Evolutionary conservation across 2,113 vertebrate species (phyloP), one percentile per base, ranked within the genome.

Genomic region (Barbus barbus): DNA sequence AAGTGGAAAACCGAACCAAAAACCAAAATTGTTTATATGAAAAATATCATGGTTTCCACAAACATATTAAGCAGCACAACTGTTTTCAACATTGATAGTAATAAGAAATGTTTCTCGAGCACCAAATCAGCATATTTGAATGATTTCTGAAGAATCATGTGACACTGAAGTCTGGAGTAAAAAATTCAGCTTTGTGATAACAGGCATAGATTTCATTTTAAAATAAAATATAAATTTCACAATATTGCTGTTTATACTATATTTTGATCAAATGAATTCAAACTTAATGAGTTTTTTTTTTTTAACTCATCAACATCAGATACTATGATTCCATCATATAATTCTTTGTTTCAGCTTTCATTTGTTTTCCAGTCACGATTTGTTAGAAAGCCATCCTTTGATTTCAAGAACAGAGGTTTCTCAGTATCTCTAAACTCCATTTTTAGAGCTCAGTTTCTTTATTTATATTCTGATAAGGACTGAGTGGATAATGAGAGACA

Each of bases 401-500:
- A 60, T 60, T 41, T 60, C 31, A 60, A 60, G 51, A 78, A 77
- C 51, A 58, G 74, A 77, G 74, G 26, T 9, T 33, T 56, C 56
- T 78, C 56, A 18, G 5, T 61, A 61, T 61, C 51, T 61, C 41
- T 61, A 61, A 44, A 61, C 33, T 60, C 22, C 9, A 44, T 44
- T 44, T 41, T 44, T 12, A 44, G 2, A 28, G n/a, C 33, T 26
- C 36, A 0, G 33, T 79, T 63, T 28, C 20, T 41, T 61, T 78
- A 44, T 60, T 63, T 63, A 44, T 63, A 65, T 65, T 46, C 24
- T 28, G 36, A 78, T 60, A 41, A 58, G 31, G 13, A 28, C 24
- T 46, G 78, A 80, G n/a, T 46, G 56, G 58, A 78, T 78, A 26
- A 80, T 63, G 24, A 63, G 16, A 63, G 36, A 63, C 58, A 80